phyloP scores from a whole-genome alignment of 2,113 vertebrate genomes.

The Paedocypris sp. region DNA sequence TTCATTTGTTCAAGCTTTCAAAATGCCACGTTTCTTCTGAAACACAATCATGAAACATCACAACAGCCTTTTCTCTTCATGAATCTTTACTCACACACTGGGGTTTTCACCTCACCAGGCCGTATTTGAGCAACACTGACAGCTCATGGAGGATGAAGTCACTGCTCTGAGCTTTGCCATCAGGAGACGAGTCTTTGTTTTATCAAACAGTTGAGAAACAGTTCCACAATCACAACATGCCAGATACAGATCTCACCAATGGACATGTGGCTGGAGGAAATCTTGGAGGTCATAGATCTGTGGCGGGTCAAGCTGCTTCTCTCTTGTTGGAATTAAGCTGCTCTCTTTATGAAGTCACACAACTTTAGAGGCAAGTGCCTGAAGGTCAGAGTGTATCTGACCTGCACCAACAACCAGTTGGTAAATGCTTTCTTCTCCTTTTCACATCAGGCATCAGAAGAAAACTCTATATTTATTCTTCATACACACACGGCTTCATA shows the following conservation, averaged over 20 bases:
- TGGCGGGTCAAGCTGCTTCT: conserved; percentile 26
- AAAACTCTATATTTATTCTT: no score
- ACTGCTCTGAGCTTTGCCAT: no score
- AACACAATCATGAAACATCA: no score
- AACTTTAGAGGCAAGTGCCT: conserved; percentile 20
- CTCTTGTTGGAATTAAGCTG: conserved; percentile 26
- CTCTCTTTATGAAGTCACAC: conserved; percentile 9
- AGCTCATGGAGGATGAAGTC: no score
- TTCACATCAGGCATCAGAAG: background rate
- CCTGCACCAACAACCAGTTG: background rate
- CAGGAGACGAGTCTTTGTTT: no score
- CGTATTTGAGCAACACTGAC: no score
- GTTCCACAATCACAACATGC: background rate
- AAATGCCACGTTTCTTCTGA: no score
- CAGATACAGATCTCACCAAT: background rate
- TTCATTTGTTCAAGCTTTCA: no score
- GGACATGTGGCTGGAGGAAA: conserved; percentile 40
- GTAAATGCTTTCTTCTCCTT: conserved; percentile 8
- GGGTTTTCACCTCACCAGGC: no score
- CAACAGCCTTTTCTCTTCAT: no score
- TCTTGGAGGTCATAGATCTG: conserved; percentile 32
- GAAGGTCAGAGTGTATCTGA: conserved; percentile 21
- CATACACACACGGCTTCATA: no score
- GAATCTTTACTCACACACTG: no score
- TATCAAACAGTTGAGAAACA: background rate